phyloP scores from a whole-genome alignment of 2,888 invertebrate species.

The Aromia moschata region DNA sequence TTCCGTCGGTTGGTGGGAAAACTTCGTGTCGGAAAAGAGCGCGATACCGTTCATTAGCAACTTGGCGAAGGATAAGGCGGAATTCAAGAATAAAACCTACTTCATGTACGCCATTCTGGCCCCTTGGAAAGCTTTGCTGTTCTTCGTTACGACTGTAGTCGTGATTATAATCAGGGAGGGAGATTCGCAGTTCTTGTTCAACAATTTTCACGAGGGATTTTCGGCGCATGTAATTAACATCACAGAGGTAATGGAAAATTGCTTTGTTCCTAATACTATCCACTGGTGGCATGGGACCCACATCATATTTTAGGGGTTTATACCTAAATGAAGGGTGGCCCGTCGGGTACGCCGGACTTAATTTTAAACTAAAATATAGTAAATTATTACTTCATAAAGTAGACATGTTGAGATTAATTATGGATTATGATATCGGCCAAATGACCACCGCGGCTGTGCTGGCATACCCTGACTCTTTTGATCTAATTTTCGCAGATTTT shows the following conservation, averaged over 20 bases:
- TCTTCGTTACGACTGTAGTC: slow-evolving; percentile 70
- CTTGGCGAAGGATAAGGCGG: slow-evolving; percentile 44
- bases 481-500: too few relatives aligned
- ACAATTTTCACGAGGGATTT: slow-evolving; percentile 65
- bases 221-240: slow-evolving; percentile 65
- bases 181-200: slow-evolving; percentile 64
- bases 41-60: slow-evolving; percentile 58
- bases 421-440: too few relatives aligned
- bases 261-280: too few relatives aligned
- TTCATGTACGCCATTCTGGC: slow-evolving; percentile 78
- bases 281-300: slow-evolving; percentile 27
- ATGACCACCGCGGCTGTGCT: too few relatives aligned
- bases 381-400: too few relatives aligned
- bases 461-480: too few relatives aligned
- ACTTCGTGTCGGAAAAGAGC: slow-evolving; percentile 69
- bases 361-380: too few relatives aligned
- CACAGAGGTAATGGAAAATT: slow-evolving; percentile 68
- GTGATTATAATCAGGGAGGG: slow-evolving; percentile 66
- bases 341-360: too few relatives aligned
- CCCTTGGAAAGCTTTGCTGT: slow-evolving; percentile 79
- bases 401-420: too few relatives aligned
- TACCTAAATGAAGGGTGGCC: too few relatives aligned
- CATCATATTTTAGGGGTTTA: slow-evolving; percentile 1
- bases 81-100: slow-evolving; percentile 66
- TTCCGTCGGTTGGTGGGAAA: slow-evolving; percentile 88